Percentiles rank a stretch among this genome's conserved stretches.
Evolutionary conservation across 35 echinoderm and acorn worm species (phyloP).

Genomic region (Nesometra sesokonis): DNA sequence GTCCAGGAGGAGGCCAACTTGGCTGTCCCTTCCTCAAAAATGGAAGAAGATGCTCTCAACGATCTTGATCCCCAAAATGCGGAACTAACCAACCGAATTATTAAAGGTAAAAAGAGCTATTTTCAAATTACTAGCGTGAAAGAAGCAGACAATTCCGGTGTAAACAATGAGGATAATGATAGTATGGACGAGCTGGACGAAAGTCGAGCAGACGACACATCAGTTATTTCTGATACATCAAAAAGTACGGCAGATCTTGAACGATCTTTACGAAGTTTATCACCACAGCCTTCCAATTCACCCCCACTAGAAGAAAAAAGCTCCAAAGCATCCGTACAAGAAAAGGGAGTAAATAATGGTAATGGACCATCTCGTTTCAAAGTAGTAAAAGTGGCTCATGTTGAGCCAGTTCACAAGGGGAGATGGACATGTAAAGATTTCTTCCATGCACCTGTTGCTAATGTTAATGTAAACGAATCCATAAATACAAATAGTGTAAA

Average conservation of each 20-base stretch:
- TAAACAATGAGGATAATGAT: constrained; percentile 63
- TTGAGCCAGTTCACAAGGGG: constrained; percentile 79
- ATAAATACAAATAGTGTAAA: constrained; percentile 22
- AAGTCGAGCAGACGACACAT: constrained; percentile 82
- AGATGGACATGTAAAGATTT: constrained; percentile 98
- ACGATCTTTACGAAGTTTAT: background rate
- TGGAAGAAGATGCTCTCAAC: background rate
- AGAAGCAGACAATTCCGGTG: constrained; percentile 36
- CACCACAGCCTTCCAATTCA: background rate
- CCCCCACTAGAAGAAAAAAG: background rate
- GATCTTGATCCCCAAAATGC: background rate
- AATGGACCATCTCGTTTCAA: constrained; percentile 90
- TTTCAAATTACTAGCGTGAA: constrained; percentile 96
- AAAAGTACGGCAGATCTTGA: background rate
- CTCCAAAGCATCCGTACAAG: background rate
- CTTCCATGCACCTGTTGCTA: constrained; percentile 27
- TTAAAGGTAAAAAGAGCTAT: constrained; percentile 58
- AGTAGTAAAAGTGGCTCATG: constrained; percentile 83
- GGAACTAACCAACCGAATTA: background rate
- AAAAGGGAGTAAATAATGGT: constrained; percentile 51
- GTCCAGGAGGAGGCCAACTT: constrained; percentile 17
- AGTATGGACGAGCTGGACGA: constrained; percentile 96
- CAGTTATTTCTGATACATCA: constrained; percentile 4
- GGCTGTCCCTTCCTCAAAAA: background rate
- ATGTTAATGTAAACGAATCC: background rate